These are phyloP conservation scores for Condylura cristata DNA, from an alignment of 2,113 vertebrate genomes.

Conservation along the genomic window DNA sequence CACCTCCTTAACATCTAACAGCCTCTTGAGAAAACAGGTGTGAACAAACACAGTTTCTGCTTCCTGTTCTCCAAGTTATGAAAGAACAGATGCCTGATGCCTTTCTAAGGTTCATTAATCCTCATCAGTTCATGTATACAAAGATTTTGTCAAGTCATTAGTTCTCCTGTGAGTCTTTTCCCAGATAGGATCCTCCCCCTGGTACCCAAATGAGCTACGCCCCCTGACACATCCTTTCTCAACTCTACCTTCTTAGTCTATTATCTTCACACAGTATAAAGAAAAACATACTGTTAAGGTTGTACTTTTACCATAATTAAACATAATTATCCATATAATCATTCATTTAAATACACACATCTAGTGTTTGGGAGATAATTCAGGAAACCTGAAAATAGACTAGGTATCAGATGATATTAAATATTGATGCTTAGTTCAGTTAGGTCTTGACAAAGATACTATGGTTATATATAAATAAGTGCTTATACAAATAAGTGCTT, in stretches of 20 bases:
- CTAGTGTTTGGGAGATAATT: not conserved
- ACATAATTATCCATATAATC: not conserved
- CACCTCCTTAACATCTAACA: not conserved
- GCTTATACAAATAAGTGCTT: not conserved
- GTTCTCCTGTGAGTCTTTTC: not conserved
- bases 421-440: not conserved
- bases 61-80: not conserved
- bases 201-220: not conserved
- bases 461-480: not conserved
- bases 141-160: not conserved
- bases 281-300: not conserved
- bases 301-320: not conserved
- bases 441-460: not conserved
- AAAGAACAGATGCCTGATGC: not conserved
- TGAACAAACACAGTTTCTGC: not conserved
- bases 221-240: not conserved
- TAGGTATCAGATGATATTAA: not conserved
- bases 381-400: not conserved
- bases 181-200: not conserved
- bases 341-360: not conserved
- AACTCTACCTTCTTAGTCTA: not conserved
- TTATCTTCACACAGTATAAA: not conserved
- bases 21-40: not conserved
- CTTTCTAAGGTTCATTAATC: not conserved
- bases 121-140: not conserved